Evolutionary conservation across 2,113 vertebrate species (phyloP).

Genomic region (Seriola quinqueradiata): DNA sequence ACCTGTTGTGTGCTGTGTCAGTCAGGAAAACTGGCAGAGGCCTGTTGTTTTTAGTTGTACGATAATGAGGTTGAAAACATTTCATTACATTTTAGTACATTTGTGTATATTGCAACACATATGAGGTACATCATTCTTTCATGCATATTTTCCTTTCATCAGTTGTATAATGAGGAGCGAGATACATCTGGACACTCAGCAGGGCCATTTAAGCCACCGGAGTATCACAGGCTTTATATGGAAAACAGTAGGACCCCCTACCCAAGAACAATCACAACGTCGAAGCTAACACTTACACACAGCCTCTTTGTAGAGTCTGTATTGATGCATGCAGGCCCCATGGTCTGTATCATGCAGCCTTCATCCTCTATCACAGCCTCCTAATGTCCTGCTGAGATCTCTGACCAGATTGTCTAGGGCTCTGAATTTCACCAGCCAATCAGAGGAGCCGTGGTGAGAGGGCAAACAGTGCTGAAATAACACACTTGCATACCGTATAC

Average conservation of each 20-base stretch:
- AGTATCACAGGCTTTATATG: constrained; percentile 26
- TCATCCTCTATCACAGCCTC: constrained; percentile 50
- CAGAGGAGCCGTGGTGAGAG: constrained; percentile 18
- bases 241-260: constrained; percentile 28
- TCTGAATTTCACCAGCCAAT: constrained; percentile 31
- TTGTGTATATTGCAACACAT: background rate
- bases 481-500: background rate
- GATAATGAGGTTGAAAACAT: background rate
- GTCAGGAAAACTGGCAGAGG: background rate
- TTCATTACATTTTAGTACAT: background rate
- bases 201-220: background rate
- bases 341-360: constrained; percentile 14
- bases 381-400: constrained; percentile 44
- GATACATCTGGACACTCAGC: constrained; percentile 7
- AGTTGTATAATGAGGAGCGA: background rate
- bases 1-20: background rate
- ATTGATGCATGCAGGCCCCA: constrained; percentile 31
- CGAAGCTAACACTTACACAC: constrained; percentile 1
- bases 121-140: background rate
- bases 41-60: background rate
- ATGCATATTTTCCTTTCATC: constrained; percentile 11
- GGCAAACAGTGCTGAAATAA: constrained; percentile 38
- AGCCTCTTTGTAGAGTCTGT: constrained; percentile 10
- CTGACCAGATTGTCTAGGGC: constrained; percentile 20
- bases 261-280: constrained; percentile 15